Percentiles rank a stretch among this genome's conserved stretches.
These are phyloP conservation scores for Erannis defoliaria DNA, from an alignment of 2,888 invertebrate species.

Conservation along the genomic window DNA sequence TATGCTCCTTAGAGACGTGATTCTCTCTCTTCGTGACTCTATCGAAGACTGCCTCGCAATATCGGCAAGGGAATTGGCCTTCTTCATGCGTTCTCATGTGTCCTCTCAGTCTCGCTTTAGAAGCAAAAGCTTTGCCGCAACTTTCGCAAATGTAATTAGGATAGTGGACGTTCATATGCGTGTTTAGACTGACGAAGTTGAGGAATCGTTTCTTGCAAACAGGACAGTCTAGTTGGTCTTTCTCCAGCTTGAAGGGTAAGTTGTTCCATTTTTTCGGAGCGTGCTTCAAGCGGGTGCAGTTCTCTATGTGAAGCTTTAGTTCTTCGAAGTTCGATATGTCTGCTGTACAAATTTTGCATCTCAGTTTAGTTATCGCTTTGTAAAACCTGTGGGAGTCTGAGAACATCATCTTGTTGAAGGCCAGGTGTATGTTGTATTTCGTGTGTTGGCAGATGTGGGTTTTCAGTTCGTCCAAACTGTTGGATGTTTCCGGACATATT, in stretches of 20 bases:
- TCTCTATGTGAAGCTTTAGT: constrained; percentile 65
- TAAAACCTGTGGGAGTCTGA: constrained; percentile 69
- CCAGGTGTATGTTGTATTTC: constrained; percentile 63
- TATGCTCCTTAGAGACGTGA: constrained; percentile 80
- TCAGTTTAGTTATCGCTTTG: constrained; percentile 54
- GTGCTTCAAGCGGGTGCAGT: constrained; percentile 63
- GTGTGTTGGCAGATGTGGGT: constrained; percentile 66
- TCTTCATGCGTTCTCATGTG: constrained; percentile 84
- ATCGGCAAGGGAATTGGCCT: constrained; percentile 75
- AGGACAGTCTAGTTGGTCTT: constrained; percentile 78
- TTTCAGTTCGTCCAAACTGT: constrained; percentile 66
- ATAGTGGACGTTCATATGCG: constrained; percentile 84
- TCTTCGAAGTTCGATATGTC: constrained; percentile 66
- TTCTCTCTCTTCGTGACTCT: constrained; percentile 78
- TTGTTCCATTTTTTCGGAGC: constrained; percentile 62
- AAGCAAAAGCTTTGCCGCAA: constrained; percentile 85
- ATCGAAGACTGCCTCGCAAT: constrained; percentile 75
- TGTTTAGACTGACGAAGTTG: constrained; percentile 77
- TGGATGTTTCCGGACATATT: constrained; percentile 68
- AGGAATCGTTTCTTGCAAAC: constrained; percentile 75
- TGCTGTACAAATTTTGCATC: constrained; percentile 73
- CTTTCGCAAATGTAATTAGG: constrained; percentile 82
- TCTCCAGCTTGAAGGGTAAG: constrained; percentile 77
- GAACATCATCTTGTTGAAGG: constrained; percentile 75
- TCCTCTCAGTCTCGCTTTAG: constrained; percentile 77